phyloP scores from a whole-genome alignment of 2,888 invertebrate genomes.

The Matsumyia berberina region DNA sequence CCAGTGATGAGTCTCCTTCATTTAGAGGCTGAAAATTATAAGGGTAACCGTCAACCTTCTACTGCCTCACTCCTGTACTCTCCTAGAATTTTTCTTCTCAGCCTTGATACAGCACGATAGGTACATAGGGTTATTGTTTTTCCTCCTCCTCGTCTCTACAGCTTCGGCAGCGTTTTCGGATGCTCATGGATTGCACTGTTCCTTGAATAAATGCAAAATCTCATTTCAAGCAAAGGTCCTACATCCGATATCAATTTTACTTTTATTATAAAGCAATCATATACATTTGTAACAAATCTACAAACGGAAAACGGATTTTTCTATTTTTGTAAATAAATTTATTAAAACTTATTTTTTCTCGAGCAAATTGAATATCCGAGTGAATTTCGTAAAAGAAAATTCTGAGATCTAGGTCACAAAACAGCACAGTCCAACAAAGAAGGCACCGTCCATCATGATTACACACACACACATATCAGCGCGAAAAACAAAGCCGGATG shows the following conservation, averaged over 20 bases:
- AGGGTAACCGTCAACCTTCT: too few relatives aligned
- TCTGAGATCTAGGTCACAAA: conserved; percentile 41
- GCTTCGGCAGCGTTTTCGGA: too few relatives aligned
- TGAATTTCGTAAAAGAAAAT: conserved; percentile 35
- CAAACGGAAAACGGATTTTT: conserved; percentile 21
- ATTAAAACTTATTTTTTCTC: conserved; percentile 12
- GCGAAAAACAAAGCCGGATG: neutral
- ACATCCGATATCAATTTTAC: neutral
- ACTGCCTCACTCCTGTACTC: too few relatives aligned
- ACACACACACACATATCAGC: conserved; percentile 13
- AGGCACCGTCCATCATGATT: conserved; percentile 41
- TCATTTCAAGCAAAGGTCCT: neutral
- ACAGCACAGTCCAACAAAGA: conserved; percentile 42
- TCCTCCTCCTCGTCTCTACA: too few relatives aligned
- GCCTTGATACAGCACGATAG: too few relatives aligned
- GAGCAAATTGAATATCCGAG: conserved; percentile 38
- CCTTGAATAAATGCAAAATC: neutral
- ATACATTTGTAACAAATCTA: conserved; percentile 15
- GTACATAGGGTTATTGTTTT: too few relatives aligned
- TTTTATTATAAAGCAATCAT: neutral
- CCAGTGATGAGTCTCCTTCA: too few relatives aligned
- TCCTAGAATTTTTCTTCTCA: too few relatives aligned
- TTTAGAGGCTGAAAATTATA: too few relatives aligned
- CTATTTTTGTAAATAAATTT: conserved; percentile 49
- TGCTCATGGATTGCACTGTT: too few relatives aligned